These are phyloP conservation scores for Papio anubis DNA, from an alignment of 2,113 vertebrate species.

Conservation along the genomic window DNA sequence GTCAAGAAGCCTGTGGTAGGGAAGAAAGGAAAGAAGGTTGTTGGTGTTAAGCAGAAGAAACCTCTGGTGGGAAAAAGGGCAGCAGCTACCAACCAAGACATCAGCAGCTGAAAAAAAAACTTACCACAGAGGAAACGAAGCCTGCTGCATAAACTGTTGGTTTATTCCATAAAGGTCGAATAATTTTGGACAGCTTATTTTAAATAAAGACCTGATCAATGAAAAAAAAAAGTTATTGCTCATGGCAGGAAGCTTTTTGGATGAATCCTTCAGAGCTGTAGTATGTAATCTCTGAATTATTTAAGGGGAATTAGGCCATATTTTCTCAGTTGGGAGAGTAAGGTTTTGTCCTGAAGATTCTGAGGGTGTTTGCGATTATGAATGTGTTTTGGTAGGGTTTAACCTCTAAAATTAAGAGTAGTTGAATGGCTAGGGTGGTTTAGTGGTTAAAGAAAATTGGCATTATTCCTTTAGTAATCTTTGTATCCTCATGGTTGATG, in stretches of 20 bases:
- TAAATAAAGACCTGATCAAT: too few relatives aligned
- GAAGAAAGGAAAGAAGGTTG: too few relatives aligned
- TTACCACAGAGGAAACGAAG: too few relatives aligned
- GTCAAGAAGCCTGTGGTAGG: too few relatives aligned
- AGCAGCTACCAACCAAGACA: too few relatives aligned
- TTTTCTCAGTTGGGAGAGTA: constrained; percentile 29
- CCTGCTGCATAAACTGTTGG: too few relatives aligned
- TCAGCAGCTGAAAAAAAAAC: too few relatives aligned
- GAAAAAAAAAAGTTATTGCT: not conserved
- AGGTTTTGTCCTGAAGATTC: constrained; percentile 36
- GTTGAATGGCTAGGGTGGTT: constrained; percentile 6
- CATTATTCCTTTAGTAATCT: constrained; percentile 36
- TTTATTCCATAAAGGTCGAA: not conserved
- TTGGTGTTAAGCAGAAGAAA: too few relatives aligned
- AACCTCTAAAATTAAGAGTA: not conserved
- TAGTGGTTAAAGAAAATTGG: constrained; percentile 29
- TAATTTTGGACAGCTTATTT: too few relatives aligned
- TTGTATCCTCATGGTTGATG: not conserved
- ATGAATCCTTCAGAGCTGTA: constrained; percentile 9
- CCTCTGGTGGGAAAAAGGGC: too few relatives aligned
- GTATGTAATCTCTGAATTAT: constrained; percentile 10
- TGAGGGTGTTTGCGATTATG: not conserved
- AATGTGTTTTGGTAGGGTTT: constrained; percentile 27
- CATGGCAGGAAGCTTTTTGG: not conserved
- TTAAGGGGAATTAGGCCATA: not conserved